Base-by-base conservation (phyloP, 2,113 vertebrate genomes). In the Tetraodon nigroviridis region DNA sequence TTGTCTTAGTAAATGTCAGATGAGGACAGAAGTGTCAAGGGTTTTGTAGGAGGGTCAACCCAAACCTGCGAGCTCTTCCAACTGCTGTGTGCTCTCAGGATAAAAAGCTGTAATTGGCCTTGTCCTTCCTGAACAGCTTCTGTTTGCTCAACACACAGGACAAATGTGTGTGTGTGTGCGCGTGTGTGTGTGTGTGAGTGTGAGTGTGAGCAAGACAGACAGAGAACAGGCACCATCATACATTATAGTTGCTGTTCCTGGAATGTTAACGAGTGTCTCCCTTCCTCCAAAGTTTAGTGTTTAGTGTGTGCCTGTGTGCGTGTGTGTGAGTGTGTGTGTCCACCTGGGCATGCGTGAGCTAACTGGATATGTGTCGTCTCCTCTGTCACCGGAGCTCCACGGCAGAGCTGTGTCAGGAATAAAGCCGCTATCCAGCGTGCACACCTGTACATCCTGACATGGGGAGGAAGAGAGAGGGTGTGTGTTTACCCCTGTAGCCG, bases 131-230 rank as follows among this genome's bases (percentile, higher is more conserved):
- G 73, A 51, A 59, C 51, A 71, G 65, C 79, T 62, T 76, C 69
- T 87, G 81, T 89, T 90, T 89, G 82, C 86, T 90, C 81, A 85
- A 85, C 82, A 81, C 74, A 21, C 67, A 50, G 83, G 71, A 79
- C 87, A 89, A 87, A 85, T 53, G 42, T 2, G 47, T 51, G 50
- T 51, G 50, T 51, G 50, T 51, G 50, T 69, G 71, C 59, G 41
- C 48, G 61, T 56, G 29, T 52, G 21, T 64, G 54, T 29, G 61
- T 45, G 14, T 19, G 32, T 58, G 41, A 52, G 15, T 55, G 44
- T 66, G 65, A 24, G 44, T 4, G 65, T 48, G 51, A 61, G 50
- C 3, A 27, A 27, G 24, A 27, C 5, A 27, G 24, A 27, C 5
- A 2, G 24, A 27, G 24, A 27, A 6, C 24, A 27, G 24, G 24